These are phyloP conservation scores for Lucifuga dentata DNA, from an alignment of 2,113 vertebrate species.

Conservation along the genomic window DNA sequence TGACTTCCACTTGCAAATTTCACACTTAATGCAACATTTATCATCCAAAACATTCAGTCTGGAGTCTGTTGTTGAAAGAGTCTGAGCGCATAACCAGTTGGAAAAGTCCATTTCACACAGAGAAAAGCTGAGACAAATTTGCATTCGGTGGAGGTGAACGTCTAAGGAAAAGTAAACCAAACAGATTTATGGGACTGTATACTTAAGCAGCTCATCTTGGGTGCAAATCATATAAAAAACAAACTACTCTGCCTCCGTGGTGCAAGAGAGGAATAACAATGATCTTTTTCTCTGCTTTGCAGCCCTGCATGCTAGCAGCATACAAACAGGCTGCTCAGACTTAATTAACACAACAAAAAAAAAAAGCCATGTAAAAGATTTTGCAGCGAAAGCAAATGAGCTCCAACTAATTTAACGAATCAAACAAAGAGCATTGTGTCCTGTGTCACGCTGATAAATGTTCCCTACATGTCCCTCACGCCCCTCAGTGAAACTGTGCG, in stretches of 20 bases:
- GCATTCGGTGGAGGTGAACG: conserved; percentile 14
- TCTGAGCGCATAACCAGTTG: conserved; percentile 7
- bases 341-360: conserved; percentile 80
- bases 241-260: conserved; percentile 41
- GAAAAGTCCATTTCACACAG: conserved; percentile 21
- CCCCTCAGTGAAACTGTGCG: conserved; percentile 50
- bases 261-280: conserved; percentile 54
- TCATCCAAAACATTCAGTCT: conserved; percentile 11
- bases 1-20: neutral
- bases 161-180: conserved; percentile 46
- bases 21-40: conserved; percentile 9
- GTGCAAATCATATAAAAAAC: conserved; percentile 38
- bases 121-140: conserved; percentile 3
- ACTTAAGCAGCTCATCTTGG: conserved; percentile 51
- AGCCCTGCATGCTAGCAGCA: conserved; percentile 34
- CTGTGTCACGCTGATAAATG: conserved; percentile 75
- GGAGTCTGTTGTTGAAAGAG: conserved; percentile 9
- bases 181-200: conserved; percentile 51
- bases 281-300: conserved; percentile 38
- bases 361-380: conserved; percentile 72
- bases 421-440: conserved; percentile 75
- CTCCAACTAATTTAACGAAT: conserved; percentile 76
- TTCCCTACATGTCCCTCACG: conserved; percentile 64
- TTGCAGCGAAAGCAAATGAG: conserved; percentile 79
- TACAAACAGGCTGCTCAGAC: conserved; percentile 60